phyloP scores from a whole-genome alignment of 2,888 invertebrate genomes.

The Schizaphis graminum region DNA sequence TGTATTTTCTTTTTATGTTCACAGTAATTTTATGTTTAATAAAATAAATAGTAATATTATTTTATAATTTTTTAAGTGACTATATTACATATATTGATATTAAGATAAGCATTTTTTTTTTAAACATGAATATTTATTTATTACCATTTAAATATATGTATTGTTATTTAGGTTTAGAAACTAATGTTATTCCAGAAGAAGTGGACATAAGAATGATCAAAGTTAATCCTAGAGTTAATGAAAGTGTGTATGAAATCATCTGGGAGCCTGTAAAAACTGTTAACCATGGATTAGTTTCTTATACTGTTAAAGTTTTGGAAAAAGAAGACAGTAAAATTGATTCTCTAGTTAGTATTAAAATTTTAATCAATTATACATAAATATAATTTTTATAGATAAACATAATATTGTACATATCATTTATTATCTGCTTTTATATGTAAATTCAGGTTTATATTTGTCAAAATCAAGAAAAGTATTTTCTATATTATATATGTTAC shows the following conservation, averaged over 20 bases:
- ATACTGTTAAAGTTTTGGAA: constrained; percentile 81
- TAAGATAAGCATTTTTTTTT: not conserved
- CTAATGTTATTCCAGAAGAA: constrained; percentile 81
- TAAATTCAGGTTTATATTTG: not conserved
- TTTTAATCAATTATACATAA: not conserved
- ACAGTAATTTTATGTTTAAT: not conserved
- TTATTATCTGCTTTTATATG: not conserved
- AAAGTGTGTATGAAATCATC: constrained; percentile 72
- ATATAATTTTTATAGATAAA: not conserved
- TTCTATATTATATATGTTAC: too few species aligned
- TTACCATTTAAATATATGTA: not conserved
- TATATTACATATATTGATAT: not conserved
- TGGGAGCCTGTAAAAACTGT: constrained; percentile 84
- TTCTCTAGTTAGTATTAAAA: constrained; percentile 70
- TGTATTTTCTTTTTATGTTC: not conserved
- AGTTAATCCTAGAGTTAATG: constrained; percentile 71
- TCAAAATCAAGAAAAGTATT: not conserved
- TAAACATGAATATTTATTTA: not conserved
- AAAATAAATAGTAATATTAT: not conserved
- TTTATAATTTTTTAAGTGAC: not conserved
- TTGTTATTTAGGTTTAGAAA: constrained; percentile 69
- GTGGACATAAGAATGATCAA: constrained; percentile 78
- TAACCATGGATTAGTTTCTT: constrained; percentile 85
- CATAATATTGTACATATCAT: not conserved
- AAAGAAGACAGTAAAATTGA: constrained; percentile 73